Conservation (phyloP, 2,113 vertebrate genomes). For the Okapia johnstoni region DNA sequence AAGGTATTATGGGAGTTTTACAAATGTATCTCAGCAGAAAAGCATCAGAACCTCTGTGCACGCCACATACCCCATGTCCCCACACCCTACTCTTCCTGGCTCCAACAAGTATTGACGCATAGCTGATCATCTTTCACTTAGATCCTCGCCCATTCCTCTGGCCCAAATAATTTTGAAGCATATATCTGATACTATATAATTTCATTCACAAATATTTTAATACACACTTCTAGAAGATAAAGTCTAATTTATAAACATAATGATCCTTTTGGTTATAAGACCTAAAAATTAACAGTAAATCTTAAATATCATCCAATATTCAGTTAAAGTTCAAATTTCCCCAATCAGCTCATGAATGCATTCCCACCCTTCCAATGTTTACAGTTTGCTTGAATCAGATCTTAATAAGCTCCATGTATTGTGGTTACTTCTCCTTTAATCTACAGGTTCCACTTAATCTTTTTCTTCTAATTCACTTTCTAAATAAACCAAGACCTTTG, state of each 20-base stretch:
- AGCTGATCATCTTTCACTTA: background rate
- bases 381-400: background rate
- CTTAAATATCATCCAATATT: background rate
- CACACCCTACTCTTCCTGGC: background rate
- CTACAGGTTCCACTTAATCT: background rate
- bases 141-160: background rate
- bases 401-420: background rate
- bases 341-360: background rate
- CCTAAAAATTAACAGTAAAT: background rate
- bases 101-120: too few relatives aligned
- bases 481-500: background rate
- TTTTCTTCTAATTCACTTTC: background rate
- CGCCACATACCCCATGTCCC: background rate
- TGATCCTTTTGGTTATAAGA: background rate
- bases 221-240: background rate
- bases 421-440: background rate
- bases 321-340: background rate
- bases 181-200: background rate
- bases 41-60: background rate
- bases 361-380: background rate
- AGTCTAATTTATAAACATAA: background rate
- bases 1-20: background rate
- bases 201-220: background rate
- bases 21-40: background rate
- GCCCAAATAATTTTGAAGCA: background rate